Conservation (phyloP, 2,797 vertebrate species). For the Amblyraja radiata region DNA sequence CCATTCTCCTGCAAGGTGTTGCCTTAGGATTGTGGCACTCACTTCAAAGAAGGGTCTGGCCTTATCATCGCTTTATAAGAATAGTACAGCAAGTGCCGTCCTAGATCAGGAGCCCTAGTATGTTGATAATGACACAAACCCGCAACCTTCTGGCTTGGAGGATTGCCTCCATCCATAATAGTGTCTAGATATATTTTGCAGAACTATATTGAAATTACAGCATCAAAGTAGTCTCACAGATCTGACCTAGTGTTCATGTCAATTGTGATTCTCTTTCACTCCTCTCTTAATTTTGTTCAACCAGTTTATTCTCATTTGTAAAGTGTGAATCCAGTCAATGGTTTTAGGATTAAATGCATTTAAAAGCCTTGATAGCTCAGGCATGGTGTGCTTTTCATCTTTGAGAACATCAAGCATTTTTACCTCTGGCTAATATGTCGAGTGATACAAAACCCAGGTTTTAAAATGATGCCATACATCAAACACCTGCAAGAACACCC, state of each 20-base stretch:
- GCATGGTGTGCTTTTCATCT: neutral
- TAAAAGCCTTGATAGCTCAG: too few relatives aligned
- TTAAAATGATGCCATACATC: neutral
- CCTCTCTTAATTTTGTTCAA: too few relatives aligned
- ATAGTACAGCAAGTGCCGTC: too few relatives aligned
- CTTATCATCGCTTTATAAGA: too few relatives aligned
- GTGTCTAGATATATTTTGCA: neutral
- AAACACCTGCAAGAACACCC: neutral
- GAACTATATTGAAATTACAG: neutral
- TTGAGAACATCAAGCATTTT: neutral
- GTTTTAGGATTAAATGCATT: neutral
- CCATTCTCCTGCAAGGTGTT: too few relatives aligned
- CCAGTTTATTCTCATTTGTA: neutral
- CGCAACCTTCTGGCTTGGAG: too few relatives aligned
- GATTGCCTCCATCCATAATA: neutral
- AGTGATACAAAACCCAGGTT: neutral
- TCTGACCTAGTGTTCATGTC: neutral
- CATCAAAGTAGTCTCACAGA: neutral
- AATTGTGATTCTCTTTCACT: neutral
- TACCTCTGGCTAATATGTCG: neutral
- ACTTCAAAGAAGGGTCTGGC: too few relatives aligned
- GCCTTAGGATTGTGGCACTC: too few relatives aligned
- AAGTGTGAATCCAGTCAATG: neutral
- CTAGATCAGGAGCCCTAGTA: too few relatives aligned
- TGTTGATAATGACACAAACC: too few relatives aligned